Conservation (phyloP, 2,797 vertebrate species). For the Psittacula echo region DNA sequence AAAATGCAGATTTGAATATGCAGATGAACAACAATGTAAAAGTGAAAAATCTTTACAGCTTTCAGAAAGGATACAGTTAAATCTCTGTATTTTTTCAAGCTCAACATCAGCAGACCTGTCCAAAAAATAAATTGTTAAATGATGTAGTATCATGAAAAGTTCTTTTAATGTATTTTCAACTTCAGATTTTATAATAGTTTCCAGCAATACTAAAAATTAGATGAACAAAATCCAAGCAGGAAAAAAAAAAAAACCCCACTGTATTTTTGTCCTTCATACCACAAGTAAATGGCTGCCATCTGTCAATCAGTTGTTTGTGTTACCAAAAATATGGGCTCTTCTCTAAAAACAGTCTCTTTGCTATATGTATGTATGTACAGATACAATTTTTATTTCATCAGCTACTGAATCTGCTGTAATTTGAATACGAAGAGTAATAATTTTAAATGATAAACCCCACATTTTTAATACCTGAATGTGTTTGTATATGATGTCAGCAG, state of each 20-base stretch:
- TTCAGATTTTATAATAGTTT: neutral
- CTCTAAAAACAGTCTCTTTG: neutral
- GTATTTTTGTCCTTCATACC: neutral
- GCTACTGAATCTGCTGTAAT: neutral
- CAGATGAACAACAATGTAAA: neutral
- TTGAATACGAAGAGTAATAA: neutral
- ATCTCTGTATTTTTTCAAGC: constrained; percentile 80
- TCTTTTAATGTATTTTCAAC: neutral
- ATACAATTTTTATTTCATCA: neutral
- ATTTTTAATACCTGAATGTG: neutral
- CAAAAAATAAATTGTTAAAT: neutral
- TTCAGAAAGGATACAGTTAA: constrained; percentile 81
- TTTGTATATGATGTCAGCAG: neutral
- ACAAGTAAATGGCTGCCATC: neutral
- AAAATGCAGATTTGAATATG: neutral
- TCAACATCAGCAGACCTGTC: constrained; percentile 78
- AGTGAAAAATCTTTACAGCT: neutral
- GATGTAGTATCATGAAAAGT: neutral
- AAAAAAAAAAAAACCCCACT: neutral
- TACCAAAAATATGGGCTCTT: neutral
- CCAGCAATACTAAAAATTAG: neutral
- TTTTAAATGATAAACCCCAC: neutral
- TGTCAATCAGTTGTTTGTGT: neutral
- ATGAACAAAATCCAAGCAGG: neutral
- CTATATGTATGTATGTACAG: neutral